phyloP scores from a whole-genome alignment of 1,140 invertebrate genomes.

The Drosophila kikkawai region DNA sequence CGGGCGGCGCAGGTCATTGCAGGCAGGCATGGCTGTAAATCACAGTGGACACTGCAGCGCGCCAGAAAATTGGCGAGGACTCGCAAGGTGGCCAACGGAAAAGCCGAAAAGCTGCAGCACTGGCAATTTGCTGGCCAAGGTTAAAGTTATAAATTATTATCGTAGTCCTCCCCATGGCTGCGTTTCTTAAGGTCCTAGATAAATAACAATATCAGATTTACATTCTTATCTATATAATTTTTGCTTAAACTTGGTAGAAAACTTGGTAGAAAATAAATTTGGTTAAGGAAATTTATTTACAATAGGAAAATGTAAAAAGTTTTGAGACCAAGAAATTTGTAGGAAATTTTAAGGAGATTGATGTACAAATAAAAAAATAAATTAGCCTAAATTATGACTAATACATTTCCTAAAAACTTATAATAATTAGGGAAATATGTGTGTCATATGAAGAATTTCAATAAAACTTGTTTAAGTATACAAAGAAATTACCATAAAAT shows the following conservation, averaged over 20 bases:
- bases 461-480: no score
- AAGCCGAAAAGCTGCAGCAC: conserved; percentile 32
- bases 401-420: no score
- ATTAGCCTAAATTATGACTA: no score
- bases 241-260: neutral
- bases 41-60: conserved; percentile 61
- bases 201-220: conserved; percentile 21
- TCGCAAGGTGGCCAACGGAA: conserved; percentile 40
- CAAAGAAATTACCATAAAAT: no score
- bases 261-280: neutral
- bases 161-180: conserved; percentile 15
- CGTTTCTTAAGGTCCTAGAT: conserved; percentile 21
- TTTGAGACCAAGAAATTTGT: neutral
- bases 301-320: neutral
- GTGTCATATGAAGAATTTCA: no score
- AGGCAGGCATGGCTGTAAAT: conserved; percentile 63
- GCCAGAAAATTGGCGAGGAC: conserved; percentile 47
- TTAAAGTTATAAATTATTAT: conserved; percentile 77
- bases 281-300: neutral
- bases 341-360: no score
- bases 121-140: conserved; percentile 57
- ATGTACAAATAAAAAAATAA: no score
- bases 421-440: no score
- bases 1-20: conserved; percentile 60
- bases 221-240: conserved; percentile 1